phyloP scores from a whole-genome alignment of 1,140 invertebrate genomes.

The Pseudomyrmex sp. region DNA sequence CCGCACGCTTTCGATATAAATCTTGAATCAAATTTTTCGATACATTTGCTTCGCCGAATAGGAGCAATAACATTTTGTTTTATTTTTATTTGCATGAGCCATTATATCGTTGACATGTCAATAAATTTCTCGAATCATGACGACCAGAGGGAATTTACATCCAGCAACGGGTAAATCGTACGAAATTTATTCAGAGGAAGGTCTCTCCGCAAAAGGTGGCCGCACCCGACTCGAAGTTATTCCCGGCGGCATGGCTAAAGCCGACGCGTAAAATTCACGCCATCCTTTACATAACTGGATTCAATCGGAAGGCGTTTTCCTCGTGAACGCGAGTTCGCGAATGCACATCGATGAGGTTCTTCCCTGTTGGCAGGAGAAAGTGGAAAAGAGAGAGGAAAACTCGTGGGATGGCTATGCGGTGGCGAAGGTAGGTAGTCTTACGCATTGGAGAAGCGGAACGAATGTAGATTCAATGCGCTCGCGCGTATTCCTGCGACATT shows the following conservation, averaged over 20 bases:
- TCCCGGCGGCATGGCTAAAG: conserved; percentile 58
- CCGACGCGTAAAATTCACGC: conserved; percentile 66
- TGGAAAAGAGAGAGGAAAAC: too few relatives aligned
- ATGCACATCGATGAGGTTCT: conserved; percentile 60
- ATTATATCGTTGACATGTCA: conserved; percentile 31
- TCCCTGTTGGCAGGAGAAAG: not conserved
- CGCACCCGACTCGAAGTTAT: conserved; percentile 64
- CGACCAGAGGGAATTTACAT: conserved; percentile 45
- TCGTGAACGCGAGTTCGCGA: conserved; percentile 60
- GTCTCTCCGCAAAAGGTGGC: conserved; percentile 28
- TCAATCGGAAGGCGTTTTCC: conserved; percentile 75
- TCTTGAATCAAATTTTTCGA: conserved; percentile 11
- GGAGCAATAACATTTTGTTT: not conserved
- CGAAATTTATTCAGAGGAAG: conserved; percentile 64
- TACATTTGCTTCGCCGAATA: not conserved
- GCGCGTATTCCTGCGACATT: conserved; percentile 45
- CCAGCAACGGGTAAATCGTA: conserved; percentile 48
- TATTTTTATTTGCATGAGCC: conserved; percentile 19
- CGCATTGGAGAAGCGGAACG: conserved; percentile 48
- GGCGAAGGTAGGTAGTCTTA: conserved; percentile 40
- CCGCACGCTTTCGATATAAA: not conserved
- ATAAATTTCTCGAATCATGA: conserved; percentile 49
- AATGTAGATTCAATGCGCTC: conserved; percentile 60
- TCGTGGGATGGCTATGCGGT: not conserved
- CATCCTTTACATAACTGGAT: conserved; percentile 76